These are phyloP conservation scores for Virgularia gustaviana DNA, from an alignment of 92 coral and sea anemone species.

Conservation along the genomic window DNA sequence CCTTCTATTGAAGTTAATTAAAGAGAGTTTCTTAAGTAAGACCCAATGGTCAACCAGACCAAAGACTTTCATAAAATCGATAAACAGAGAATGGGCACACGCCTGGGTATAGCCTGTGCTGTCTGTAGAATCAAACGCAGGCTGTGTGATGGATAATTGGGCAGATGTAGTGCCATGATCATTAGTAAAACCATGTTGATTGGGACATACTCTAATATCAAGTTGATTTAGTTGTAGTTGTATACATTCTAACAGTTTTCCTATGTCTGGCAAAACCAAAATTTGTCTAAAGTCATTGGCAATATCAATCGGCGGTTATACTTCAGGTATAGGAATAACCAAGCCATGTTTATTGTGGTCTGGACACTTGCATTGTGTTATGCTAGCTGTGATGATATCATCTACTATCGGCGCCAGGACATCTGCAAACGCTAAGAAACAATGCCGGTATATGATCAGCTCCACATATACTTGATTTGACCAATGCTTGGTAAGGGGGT, in stretches of 20 bases:
- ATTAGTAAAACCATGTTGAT: conserved; percentile 15
- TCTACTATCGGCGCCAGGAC: not conserved
- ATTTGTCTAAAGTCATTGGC: not conserved
- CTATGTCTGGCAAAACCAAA: not conserved
- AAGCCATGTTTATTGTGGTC: not conserved
- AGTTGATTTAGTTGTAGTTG: not conserved
- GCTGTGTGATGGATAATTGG: not conserved
- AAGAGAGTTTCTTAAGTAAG: not conserved
- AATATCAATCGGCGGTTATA: conserved; percentile 4
- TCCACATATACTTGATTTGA: conserved; percentile 14
- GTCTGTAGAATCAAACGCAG: not conserved
- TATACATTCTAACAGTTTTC: not conserved
- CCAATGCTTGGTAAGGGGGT: not conserved
- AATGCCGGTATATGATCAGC: conserved; percentile 22
- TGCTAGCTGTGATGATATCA: not conserved
- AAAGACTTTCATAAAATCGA: conserved; percentile 1
- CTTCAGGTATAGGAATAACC: not conserved
- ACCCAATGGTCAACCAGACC: conserved; percentile 7
- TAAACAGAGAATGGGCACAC: conserved; percentile 3
- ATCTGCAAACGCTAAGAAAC: not conserved
- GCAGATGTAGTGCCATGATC: conserved; percentile 16
- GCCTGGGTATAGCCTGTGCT: not conserved
- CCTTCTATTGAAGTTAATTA: not conserved
- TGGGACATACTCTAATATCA: not conserved
- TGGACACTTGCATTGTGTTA: conserved; percentile 1